These are phyloP conservation scores for Drosophila pandora DNA, from an alignment of 1,140 invertebrate genomes.

Conservation along the genomic window DNA sequence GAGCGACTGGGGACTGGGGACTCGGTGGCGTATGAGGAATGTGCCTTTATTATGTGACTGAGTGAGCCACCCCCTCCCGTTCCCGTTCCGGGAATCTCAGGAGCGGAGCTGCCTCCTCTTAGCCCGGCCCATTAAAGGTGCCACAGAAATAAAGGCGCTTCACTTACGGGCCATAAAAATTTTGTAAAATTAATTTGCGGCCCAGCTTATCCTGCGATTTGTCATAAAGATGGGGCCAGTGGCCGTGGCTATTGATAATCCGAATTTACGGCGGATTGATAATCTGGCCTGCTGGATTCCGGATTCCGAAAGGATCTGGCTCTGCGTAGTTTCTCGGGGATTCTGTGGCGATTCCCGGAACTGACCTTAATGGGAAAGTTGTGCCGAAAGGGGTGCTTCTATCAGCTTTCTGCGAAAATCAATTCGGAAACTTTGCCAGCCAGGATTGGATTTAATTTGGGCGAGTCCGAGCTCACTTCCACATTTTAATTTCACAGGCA, in stretches of 20 bases:
- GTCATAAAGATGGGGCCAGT: background rate
- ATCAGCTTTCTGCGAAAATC: slow-evolving; percentile 35
- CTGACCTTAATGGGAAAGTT: slow-evolving; percentile 23
- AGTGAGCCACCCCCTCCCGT: slow-evolving; percentile 13
- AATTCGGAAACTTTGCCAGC: slow-evolving; percentile 44
- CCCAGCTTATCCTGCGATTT: slow-evolving; percentile 12
- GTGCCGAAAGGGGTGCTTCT: background rate
- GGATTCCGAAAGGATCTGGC: too few relatives aligned
- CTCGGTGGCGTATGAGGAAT: slow-evolving; percentile 69
- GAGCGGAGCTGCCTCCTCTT: background rate
- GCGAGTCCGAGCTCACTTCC: slow-evolving; percentile 23
- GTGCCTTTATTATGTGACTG: slow-evolving; percentile 56
- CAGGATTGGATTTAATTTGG: slow-evolving; percentile 35
- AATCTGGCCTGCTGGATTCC: background rate
- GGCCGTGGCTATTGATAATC: slow-evolving; percentile 5
- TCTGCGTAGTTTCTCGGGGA: background rate
- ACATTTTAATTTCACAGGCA: slow-evolving; percentile 5
- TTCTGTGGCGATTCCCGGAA: slow-evolving; percentile 4
- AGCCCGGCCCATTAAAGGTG: slow-evolving; percentile 36
- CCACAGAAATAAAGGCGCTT: slow-evolving; percentile 53
- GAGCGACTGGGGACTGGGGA: slow-evolving; percentile 66
- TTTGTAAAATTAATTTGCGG: slow-evolving; percentile 19
- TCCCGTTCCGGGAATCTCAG: slow-evolving; percentile 5
- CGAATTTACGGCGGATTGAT: background rate
- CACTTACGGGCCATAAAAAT: slow-evolving; percentile 17